Conservation (phyloP, 2,113 vertebrate genomes). For the Oryzias javanicus region DNA sequence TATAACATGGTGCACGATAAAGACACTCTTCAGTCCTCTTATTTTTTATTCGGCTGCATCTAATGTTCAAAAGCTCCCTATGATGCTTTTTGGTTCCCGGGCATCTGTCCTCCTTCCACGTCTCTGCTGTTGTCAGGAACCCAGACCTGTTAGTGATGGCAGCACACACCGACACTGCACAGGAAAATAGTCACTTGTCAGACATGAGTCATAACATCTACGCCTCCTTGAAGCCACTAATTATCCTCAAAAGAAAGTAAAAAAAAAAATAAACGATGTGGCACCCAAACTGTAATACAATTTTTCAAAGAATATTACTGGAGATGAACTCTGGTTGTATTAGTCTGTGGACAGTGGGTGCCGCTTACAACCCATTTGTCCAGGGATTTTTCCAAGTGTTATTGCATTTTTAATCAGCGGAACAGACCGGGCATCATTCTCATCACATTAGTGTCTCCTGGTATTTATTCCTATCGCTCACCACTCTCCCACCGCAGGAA, state of each 20-base stretch:
- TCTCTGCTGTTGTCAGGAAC: conserved; percentile 13
- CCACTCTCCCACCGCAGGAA: conserved; percentile 31
- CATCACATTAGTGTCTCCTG: conserved; percentile 74
- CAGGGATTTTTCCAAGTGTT: conserved; percentile 28
- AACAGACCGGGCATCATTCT: conserved; percentile 66
- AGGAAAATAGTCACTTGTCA: conserved; percentile 28
- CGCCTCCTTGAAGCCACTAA: conserved; percentile 27
- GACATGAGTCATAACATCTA: conserved; percentile 38
- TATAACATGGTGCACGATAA: conserved; percentile 44
- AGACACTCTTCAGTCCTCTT: conserved; percentile 48
- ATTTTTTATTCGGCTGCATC: conserved; percentile 22
- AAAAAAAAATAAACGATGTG: conserved; percentile 3
- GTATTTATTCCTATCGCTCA: conserved; percentile 53
- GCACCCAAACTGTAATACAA: conserved; percentile 1
- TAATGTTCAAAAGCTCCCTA: conserved; percentile 22
- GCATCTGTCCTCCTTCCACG: conserved; percentile 2
- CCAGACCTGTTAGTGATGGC: conserved; percentile 22
- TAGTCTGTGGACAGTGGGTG: conserved; percentile 10
- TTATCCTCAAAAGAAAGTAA: conserved; percentile 37
- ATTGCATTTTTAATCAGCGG: conserved; percentile 71
- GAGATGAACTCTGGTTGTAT: conserved; percentile 2
- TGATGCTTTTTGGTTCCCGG: conserved; percentile 20
- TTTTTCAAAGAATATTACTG: not conserved
- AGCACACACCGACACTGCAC: conserved; percentile 2
- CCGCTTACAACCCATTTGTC: too few species aligned